Percentiles rank a stretch among this genome's conserved stretches.
phyloP scores from a whole-genome alignment of 2,888 invertebrate species.

The Adela reaumurella region DNA sequence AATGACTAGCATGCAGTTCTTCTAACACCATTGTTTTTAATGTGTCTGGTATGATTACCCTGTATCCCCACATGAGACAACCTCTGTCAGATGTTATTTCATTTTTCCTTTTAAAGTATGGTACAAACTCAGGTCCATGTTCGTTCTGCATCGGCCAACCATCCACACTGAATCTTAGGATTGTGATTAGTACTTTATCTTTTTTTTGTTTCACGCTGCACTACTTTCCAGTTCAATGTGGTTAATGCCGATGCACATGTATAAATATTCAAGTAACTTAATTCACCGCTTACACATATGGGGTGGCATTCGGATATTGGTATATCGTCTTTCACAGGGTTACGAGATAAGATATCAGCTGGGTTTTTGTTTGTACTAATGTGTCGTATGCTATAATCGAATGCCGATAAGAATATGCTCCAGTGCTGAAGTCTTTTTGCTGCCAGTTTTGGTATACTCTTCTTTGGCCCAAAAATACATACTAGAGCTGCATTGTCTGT shows the following conservation, averaged over 20 bases:
- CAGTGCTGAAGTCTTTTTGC: conserved; percentile 1
- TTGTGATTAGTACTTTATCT: background rate
- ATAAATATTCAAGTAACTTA: background rate
- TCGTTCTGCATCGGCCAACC: background rate
- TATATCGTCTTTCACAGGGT: background rate
- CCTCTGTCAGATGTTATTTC: conserved; percentile 1
- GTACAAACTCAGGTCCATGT: background rate
- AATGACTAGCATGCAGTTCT: conserved; percentile 1
- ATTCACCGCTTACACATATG: background rate
- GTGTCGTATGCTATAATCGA: background rate
- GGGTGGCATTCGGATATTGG: background rate
- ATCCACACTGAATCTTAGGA: background rate
- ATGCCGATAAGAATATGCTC: conserved; percentile 1
- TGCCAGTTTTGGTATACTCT: conserved; percentile 1
- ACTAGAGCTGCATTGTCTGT: conserved; percentile 15
- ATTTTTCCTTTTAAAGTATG: conserved; percentile 1
- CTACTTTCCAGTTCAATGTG: background rate
- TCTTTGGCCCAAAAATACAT: background rate
- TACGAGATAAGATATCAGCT: conserved; percentile 1
- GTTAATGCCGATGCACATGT: background rate
- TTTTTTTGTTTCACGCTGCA: background rate
- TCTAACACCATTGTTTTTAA: background rate
- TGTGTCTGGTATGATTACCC: background rate
- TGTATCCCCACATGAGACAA: conserved; percentile 1
- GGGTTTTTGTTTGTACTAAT: conserved; percentile 1